Conservation (phyloP, 2,113 vertebrate species). For the Bambusicola thoracicus region DNA sequence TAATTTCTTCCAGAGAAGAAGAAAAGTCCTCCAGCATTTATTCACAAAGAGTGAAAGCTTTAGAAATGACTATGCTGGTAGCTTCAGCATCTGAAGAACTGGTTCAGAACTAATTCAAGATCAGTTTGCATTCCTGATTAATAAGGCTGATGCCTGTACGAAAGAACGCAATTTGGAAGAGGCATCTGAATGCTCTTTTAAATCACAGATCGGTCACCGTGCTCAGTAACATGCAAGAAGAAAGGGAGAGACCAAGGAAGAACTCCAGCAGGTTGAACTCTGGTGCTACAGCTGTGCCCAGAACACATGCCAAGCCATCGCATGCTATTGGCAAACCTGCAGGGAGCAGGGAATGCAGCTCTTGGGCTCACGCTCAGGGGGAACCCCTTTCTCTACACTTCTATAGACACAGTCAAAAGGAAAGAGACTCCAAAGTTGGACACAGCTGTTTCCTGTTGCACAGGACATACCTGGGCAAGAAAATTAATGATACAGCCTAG, state of each 20-base stretch:
- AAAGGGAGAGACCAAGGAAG: not conserved
- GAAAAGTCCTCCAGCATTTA: not conserved
- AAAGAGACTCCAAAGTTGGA: not conserved
- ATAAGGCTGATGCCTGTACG: not conserved
- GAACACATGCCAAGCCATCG: accelerated
- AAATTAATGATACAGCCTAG: not conserved
- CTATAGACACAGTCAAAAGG: not conserved
- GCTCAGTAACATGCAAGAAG: not conserved
- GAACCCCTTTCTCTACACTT: not conserved
- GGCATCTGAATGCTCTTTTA: not conserved
- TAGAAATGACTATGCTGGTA: not conserved
- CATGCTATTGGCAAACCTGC: not conserved
- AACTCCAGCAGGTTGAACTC: not conserved
- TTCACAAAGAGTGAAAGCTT: not conserved
- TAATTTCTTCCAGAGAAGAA: not conserved
- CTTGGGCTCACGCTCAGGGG: not conserved
- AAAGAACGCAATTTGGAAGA: not conserved
- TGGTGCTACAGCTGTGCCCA: accelerated
- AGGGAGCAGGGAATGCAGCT: not conserved
- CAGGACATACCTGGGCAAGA: not conserved
- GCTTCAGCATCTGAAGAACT: not conserved
- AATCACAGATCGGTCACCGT: not conserved
- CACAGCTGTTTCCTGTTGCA: not conserved
- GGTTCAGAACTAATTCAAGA: not conserved
- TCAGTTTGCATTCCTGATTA: not conserved